Conservation (phyloP, 2,888 invertebrate genomes). For the Clitarchus hookeri region DNA sequence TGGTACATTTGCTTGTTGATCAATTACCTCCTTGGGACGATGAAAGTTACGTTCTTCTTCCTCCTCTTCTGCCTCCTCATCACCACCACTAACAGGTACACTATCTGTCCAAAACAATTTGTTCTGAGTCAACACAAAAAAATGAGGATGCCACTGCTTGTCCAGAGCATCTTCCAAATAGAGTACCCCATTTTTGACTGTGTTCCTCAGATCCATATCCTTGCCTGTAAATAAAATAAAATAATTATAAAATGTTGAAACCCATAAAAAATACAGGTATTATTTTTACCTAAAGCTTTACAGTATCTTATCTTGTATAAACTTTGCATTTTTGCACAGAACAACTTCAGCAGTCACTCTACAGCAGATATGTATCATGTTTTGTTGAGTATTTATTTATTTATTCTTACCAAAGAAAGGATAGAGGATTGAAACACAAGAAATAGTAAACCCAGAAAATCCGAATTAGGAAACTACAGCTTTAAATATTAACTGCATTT, state of each 20-base stretch:
- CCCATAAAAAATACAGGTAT: not conserved
- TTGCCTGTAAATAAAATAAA: slow-evolving; percentile 47
- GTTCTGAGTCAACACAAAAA: slow-evolving; percentile 86
- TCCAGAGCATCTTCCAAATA: slow-evolving; percentile 88
- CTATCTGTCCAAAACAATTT: slow-evolving; percentile 87
- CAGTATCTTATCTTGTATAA: no score
- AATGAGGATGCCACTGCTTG: slow-evolving; percentile 90
- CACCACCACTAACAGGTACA: slow-evolving; percentile 55
- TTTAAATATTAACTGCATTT: no score
- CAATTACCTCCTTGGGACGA: slow-evolving; percentile 57
- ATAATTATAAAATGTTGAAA: slow-evolving; percentile 1
- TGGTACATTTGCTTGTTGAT: no score
- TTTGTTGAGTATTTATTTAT: no score
- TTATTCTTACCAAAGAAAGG: no score
- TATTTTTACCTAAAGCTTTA: not conserved
- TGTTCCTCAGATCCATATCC: slow-evolving; percentile 79
- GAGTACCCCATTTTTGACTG: slow-evolving; percentile 87
- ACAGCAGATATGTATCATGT: no score
- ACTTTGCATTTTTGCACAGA: no score
- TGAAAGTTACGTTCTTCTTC: slow-evolving; percentile 60
- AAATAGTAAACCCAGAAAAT: no score
- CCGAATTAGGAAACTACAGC: no score
- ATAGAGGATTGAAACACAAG: no score
- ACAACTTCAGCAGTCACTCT: no score
- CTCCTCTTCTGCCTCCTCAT: slow-evolving; percentile 63